A percentile compares a stretch with the other conserved stretches of the same genome.
Evolutionary conservation across 2,797 vertebrate genomes (phyloP).

Genomic region (Sphenopsis melanotis): DNA sequence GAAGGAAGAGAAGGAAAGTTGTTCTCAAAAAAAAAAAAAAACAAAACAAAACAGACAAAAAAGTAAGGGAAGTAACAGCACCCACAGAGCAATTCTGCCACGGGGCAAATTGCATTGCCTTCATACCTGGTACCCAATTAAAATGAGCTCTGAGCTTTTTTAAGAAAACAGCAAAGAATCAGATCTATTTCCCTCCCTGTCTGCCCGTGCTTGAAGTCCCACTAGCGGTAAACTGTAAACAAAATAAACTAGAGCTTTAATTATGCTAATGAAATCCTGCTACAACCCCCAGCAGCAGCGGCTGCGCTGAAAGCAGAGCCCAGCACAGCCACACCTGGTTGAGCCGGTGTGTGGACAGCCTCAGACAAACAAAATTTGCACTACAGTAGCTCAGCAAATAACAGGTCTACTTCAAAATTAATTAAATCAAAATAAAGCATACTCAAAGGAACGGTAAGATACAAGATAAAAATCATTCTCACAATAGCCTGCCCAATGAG

Average conservation of each 20-base stretch:
- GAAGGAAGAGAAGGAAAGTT: neutral
- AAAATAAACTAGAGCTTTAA: neutral
- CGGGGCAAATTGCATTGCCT: rapidly evolving
- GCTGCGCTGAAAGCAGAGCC: neutral
- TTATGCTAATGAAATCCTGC: neutral
- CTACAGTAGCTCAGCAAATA: neutral
- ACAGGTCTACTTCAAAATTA: neutral
- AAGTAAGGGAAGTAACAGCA: neutral
- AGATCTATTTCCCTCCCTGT: neutral
- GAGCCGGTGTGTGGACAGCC: neutral
- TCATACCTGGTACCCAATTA: rapidly evolving
- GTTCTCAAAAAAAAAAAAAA: neutral
- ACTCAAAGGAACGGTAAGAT: neutral
- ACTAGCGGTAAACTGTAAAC: neutral
- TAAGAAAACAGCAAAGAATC: neutral
- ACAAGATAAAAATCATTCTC: neutral
- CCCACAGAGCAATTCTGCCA: neutral
- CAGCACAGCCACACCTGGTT: neutral
- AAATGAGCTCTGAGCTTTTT: neutral
- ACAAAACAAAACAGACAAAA: neutral
- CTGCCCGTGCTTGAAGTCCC: neutral
- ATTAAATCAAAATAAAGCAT: neutral
- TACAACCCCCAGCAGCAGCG: neutral
- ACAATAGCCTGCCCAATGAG: neutral
- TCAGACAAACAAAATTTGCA: neutral